Evolutionary conservation across 2,113 vertebrate genomes (phyloP).

Genomic region (Xiphias gladius): DNA sequence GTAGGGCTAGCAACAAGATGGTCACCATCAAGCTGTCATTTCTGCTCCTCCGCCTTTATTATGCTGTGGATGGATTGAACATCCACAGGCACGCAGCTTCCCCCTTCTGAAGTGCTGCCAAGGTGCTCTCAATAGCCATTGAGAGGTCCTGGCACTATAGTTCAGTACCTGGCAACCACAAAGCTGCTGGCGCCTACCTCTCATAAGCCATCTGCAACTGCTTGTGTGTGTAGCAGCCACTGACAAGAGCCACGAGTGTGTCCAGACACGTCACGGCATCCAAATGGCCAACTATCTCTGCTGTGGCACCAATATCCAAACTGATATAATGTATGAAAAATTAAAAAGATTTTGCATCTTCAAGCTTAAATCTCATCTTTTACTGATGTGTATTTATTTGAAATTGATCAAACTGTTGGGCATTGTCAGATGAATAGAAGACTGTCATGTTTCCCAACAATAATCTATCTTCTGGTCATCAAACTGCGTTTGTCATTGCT

Average conservation of each 20-base stretch:
- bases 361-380: background rate
- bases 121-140: constrained; percentile 63
- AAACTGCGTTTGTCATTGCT: background rate
- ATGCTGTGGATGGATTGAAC: constrained; percentile 43
- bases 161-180: constrained; percentile 72
- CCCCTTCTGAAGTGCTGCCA: constrained; percentile 65
- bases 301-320: constrained; percentile 11
- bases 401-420: background rate
- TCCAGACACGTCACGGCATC: constrained; percentile 57
- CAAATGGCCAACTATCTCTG: constrained; percentile 38
- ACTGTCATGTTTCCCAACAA: background rate
- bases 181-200: constrained; percentile 65
- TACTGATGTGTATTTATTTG: background rate
- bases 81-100: constrained; percentile 47
- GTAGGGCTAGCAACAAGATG: background rate
- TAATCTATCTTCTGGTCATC: background rate
- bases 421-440: background rate
- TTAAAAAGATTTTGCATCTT: background rate
- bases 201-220: constrained; percentile 74
- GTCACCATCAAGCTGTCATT: constrained; percentile 40
- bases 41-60: constrained; percentile 41
- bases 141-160: constrained; percentile 66
- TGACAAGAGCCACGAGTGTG: constrained; percentile 67
- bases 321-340: background rate
- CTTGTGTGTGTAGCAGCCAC: constrained; percentile 59